phyloP scores from a whole-genome alignment of 2,797 vertebrate species.

The Acomys russatus region DNA sequence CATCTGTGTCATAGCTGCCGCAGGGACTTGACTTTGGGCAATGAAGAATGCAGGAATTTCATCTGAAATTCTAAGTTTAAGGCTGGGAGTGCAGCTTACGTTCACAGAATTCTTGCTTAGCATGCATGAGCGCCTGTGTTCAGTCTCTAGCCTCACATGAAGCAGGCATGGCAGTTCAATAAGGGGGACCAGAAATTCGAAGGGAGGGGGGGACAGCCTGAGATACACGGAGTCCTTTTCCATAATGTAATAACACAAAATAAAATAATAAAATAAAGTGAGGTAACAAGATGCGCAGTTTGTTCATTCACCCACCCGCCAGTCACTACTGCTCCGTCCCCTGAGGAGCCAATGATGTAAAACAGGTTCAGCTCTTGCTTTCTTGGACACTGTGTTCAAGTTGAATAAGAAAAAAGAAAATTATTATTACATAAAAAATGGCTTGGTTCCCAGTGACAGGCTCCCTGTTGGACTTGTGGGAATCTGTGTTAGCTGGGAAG shows the following conservation, averaged over 20 bases:
- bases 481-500: neutral
- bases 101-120: neutral
- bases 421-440: conserved; percentile 28
- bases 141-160: neutral
- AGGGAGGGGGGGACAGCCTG: neutral
- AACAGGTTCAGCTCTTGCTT: neutral
- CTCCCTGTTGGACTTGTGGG: neutral
- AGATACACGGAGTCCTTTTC: neutral
- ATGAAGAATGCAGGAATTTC: neutral
- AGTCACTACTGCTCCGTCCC: neutral
- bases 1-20: neutral
- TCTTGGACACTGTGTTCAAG: conserved; percentile 26
- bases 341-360: neutral
- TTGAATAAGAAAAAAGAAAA: neutral
- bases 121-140: neutral
- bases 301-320: neutral
- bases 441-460: neutral
- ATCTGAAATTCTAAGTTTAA: conserved; percentile 1
- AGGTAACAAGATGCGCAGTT: neutral
- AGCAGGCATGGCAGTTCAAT: neutral
- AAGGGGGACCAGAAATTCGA: neutral
- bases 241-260: neutral
- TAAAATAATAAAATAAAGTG: neutral
- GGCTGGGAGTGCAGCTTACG: neutral
- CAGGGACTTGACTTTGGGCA: neutral